Percentiles rank a stretch among this genome's conserved stretches.
These are phyloP conservation scores for Oscheius sp. DNA, from an alignment of 2,888 invertebrate species.

Conservation along the genomic window DNA sequence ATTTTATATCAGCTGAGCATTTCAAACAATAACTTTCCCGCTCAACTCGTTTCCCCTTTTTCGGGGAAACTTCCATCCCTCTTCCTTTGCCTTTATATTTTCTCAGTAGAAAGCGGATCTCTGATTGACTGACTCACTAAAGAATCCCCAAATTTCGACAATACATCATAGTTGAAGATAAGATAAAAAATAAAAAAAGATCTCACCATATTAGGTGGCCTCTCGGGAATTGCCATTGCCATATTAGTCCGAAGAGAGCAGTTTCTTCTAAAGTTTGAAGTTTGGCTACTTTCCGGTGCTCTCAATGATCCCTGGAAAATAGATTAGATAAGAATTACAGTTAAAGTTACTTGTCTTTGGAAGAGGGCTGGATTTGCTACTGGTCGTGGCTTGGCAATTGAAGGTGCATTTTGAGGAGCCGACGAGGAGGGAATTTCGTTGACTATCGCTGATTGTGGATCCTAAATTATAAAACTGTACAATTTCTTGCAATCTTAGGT, in stretches of 20 bases:
- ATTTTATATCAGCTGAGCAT: too few relatives aligned
- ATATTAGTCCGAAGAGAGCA: slow-evolving; percentile 73
- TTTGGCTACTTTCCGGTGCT: slow-evolving; percentile 53
- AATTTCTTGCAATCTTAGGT: background rate
- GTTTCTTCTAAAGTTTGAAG: slow-evolving; percentile 67
- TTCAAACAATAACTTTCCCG: too few relatives aligned
- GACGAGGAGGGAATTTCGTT: slow-evolving; percentile 34
- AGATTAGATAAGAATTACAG: background rate
- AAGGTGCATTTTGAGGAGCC: slow-evolving; percentile 4
- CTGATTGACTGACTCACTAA: too few relatives aligned
- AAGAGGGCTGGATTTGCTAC: slow-evolving; percentile 94
- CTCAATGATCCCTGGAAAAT: slow-evolving; percentile 60
- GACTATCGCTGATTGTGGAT: slow-evolving; percentile 69
- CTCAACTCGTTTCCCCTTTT: too few relatives aligned
- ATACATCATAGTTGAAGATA: too few relatives aligned
- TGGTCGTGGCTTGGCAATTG: slow-evolving; percentile 85
- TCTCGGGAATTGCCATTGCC: background rate
- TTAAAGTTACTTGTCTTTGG: slow-evolving; percentile 84
- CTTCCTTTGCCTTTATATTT: too few relatives aligned
- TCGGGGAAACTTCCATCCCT: too few relatives aligned
- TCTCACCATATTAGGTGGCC: background rate
- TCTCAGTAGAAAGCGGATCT: too few relatives aligned
- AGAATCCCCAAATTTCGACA: too few relatives aligned
- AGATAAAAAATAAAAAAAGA: background rate
- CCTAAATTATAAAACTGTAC: slow-evolving; percentile 30